These are phyloP conservation scores for Cynoglossus semilaevis DNA, from an alignment of 2,113 vertebrate genomes.

Conservation along the genomic window DNA sequence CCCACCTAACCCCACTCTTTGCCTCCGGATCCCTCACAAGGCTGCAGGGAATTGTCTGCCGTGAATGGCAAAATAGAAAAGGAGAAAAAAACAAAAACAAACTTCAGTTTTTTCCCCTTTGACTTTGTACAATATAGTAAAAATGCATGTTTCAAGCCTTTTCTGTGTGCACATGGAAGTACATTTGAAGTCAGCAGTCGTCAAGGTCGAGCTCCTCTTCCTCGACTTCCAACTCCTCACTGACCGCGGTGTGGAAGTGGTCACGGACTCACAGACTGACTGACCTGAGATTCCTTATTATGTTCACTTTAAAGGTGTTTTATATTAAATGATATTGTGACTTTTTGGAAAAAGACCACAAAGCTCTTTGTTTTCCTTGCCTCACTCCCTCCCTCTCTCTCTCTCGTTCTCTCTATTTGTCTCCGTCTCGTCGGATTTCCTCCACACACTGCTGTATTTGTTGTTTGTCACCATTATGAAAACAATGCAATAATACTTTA, in stretches of 20 bases:
- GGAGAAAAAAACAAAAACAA: slow-evolving; percentile 17
- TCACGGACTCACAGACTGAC: slow-evolving; percentile 55
- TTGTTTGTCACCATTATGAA: slow-evolving; percentile 48
- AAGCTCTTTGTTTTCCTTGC: slow-evolving; percentile 38
- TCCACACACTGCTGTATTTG: background rate
- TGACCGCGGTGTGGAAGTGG: slow-evolving; percentile 46
- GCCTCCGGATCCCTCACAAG: slow-evolving; percentile 68
- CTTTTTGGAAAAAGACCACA: slow-evolving; percentile 75
- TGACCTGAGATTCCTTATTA: slow-evolving; percentile 62
- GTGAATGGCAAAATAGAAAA: slow-evolving; percentile 39
- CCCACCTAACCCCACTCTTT: slow-evolving; percentile 33
- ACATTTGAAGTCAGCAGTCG: slow-evolving; percentile 53
- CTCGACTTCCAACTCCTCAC: slow-evolving; percentile 15
- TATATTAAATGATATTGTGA: slow-evolving; percentile 83
- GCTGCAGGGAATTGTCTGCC: slow-evolving; percentile 65
- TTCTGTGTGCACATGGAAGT: slow-evolving; percentile 71
- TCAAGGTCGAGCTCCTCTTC: slow-evolving; percentile 42
- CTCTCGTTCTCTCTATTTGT: no score
- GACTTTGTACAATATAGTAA: slow-evolving; percentile 77
- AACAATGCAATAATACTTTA: slow-evolving; percentile 55
- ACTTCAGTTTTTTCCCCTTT: slow-evolving; percentile 59
- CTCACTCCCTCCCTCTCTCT: background rate
- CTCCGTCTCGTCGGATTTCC: slow-evolving; percentile 14
- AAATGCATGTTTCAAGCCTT: slow-evolving; percentile 79
- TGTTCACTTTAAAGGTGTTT: slow-evolving; percentile 77